Evolutionary conservation across 2,888 invertebrate species (phyloP).

Genomic region (Amblyjoppa fuscipennis): DNA sequence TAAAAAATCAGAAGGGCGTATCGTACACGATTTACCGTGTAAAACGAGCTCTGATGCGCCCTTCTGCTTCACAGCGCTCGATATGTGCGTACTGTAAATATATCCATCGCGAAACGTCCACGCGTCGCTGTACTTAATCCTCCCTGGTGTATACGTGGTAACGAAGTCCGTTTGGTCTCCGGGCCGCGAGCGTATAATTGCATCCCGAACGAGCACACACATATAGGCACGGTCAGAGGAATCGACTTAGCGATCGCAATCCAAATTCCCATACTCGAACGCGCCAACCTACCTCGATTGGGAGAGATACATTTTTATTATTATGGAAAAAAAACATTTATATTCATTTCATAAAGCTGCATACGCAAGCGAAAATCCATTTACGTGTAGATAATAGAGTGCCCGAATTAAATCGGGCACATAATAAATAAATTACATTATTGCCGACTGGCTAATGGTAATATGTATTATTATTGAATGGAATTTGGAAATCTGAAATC

Average conservation of each 20-base stretch:
- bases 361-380: background rate
- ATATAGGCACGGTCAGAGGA: background rate
- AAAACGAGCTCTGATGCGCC: background rate
- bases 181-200: conserved; percentile 3
- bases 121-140: conserved; percentile 5
- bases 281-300: background rate
- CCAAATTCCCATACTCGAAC: background rate
- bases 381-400: background rate
- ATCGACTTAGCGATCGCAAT: conserved; percentile 4
- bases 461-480: no score
- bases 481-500: no score
- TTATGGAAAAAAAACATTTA: background rate
- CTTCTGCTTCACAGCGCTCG: background rate
- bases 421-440: background rate
- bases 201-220: background rate
- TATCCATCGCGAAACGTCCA: conserved; percentile 8
- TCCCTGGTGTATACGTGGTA: background rate
- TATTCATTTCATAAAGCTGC: background rate
- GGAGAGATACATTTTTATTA: background rate
- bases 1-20: background rate
- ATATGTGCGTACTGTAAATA: background rate
- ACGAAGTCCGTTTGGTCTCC: conserved; percentile 6
- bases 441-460: no score
- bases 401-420: background rate
- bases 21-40: background rate